Base-by-base conservation (phyloP, 2,113 vertebrate genomes). In the Cisticola juncidis region DNA sequence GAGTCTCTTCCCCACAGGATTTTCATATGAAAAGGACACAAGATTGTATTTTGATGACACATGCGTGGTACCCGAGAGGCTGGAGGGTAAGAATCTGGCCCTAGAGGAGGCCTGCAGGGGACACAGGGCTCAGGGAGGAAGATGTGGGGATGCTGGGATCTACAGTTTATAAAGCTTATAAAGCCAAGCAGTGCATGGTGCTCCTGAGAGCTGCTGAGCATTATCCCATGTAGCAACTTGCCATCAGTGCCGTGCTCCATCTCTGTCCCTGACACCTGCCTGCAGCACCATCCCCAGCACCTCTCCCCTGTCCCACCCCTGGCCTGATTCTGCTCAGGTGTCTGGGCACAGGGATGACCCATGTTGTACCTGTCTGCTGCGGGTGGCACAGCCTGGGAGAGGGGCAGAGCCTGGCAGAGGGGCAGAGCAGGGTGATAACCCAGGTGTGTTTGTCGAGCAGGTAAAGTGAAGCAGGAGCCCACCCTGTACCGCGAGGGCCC, bases 391-490 rank as follows among this genome's bases (percentile, higher is more conserved):
- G 44, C 51, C 26, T 6, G 4, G 35, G 26, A 48, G 68, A 21
- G 35, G 22, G 33, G 29, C 36, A 57, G 20, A 66, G 47, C 0
- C 26, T 6, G 4, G 35, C 24, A 48, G 68, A 21, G 35, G 22
- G 33, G 29, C 36, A 57, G 20, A 66, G 47, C 0, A 1, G 28
- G n/a, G 2, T 38, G 38, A 53, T 60, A 57, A 51, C 24, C 42
- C 47, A 29, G 9, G 1, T 56, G 22, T 95, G 71, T 68, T 40
- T 51, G 69, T 33, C 0, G 26, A 60, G 84, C 95, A 99, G 99
- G 98, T 68, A 99, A 99, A 97, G 97, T 99, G 70, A 99, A 99
- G 88, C 99, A 99, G 95, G 99, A 99, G 74, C 98, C 99, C 22
- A 98, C 98, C 11, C 97, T 98, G 77, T 99, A 99, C 76, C 98